Percentiles rank a stretch among this genome's conserved stretches.
Evolutionary conservation across 2,113 vertebrate species (phyloP).

Genomic region (Cromileptes altivelis): DNA sequence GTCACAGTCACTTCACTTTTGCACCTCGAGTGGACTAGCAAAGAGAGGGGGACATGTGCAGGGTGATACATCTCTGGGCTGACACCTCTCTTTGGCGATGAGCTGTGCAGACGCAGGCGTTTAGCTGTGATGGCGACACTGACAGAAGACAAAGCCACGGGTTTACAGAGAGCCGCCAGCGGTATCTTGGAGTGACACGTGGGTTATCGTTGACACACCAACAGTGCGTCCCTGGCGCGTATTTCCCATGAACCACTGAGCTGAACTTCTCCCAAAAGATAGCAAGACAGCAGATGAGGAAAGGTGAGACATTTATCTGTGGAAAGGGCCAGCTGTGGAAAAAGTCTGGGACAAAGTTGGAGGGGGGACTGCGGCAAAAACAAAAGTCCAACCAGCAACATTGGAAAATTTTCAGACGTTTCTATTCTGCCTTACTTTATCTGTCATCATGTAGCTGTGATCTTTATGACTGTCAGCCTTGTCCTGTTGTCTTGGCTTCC

Average conservation of each 20-base stretch:
- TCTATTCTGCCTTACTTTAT: neutral
- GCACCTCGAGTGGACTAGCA: slow-evolving; percentile 59
- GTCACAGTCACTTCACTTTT: slow-evolving; percentile 53
- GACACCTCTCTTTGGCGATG: slow-evolving; percentile 70
- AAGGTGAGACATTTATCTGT: slow-evolving; percentile 70
- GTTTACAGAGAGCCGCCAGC: slow-evolving; percentile 52
- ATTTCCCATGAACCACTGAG: slow-evolving; percentile 85
- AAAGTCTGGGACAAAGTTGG: slow-evolving; percentile 48
- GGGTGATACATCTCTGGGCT: slow-evolving; percentile 64
- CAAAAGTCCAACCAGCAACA: slow-evolving; percentile 13
- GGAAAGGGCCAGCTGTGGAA: slow-evolving; percentile 55
- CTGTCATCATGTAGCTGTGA: slow-evolving; percentile 18
- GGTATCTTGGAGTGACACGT: slow-evolving; percentile 85
- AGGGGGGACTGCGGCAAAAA: slow-evolving; percentile 1
- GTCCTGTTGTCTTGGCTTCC: slow-evolving; percentile 20
- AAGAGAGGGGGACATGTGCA: slow-evolving; percentile 52
- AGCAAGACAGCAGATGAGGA: slow-evolving; percentile 54
- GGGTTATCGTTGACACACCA: slow-evolving; percentile 85
- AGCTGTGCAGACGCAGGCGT: slow-evolving; percentile 68
- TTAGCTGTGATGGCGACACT: slow-evolving; percentile 74
- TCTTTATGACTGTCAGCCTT: slow-evolving; percentile 11
- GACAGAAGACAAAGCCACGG: slow-evolving; percentile 87
- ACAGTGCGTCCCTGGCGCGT: slow-evolving; percentile 33
- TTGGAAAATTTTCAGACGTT: neutral
- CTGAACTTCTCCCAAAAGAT: slow-evolving; percentile 83